Evolutionary conservation across 2,113 vertebrate genomes (phyloP).

Genomic region (Neodon shergylaensis): DNA sequence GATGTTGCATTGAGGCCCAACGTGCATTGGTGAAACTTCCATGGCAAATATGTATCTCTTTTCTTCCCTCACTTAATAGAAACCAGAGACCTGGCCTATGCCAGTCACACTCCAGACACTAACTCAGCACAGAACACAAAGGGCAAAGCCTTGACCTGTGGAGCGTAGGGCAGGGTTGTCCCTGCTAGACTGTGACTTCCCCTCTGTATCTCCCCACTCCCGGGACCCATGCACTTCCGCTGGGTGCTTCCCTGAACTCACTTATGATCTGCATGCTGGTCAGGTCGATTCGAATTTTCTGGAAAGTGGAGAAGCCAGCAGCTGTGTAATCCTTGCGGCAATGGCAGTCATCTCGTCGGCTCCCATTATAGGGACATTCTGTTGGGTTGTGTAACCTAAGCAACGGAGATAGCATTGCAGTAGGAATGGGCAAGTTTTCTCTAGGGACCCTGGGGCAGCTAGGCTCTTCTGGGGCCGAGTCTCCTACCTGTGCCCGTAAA

Average conservation of each 20-base stretch:
- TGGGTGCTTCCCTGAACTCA: conserved; percentile 85
- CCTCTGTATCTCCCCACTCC: accelerated
- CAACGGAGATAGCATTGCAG: conserved; percentile 76
- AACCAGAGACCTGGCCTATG: too few relatives aligned
- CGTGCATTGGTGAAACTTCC: background rate
- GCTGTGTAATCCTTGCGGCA: conserved; percentile 95
- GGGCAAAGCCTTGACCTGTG: background rate
- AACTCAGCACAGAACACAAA: background rate
- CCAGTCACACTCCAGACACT: background rate
- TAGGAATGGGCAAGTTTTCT: conserved; percentile 66
- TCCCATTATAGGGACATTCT: conserved; percentile 95
- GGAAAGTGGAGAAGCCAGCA: conserved; percentile 94
- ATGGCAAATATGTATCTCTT: background rate
- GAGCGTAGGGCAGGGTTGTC: accelerated
- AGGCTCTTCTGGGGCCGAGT: background rate
- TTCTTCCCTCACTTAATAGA: background rate
- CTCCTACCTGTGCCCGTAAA: conserved; percentile 96
- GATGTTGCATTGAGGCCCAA: background rate
- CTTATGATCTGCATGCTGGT: conserved; percentile 95
- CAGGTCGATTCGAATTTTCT: conserved; percentile 95
- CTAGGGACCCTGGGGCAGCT: background rate
- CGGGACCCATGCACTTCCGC: accelerated
- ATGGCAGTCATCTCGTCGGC: conserved; percentile 92
- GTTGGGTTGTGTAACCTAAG: conserved; percentile 95
- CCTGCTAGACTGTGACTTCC: accelerated